These are phyloP conservation scores for Pipa parva DNA, from an alignment of 2,113 vertebrate genomes.

Conservation along the genomic window DNA sequence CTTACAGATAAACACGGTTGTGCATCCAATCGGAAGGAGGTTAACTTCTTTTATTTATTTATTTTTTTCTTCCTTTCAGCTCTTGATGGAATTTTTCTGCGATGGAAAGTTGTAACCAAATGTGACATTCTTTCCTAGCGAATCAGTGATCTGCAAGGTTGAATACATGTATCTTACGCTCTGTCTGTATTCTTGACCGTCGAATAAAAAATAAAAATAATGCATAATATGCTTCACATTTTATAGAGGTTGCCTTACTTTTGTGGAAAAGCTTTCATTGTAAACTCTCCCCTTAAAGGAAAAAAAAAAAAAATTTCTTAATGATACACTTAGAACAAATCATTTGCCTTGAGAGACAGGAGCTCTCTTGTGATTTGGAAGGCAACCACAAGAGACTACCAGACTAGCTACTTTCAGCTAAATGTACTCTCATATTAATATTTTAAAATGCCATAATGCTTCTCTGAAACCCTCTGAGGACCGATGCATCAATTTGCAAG, in stretches of 20 bases:
- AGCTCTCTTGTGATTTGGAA: constrained; percentile 87
- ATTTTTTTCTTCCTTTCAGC: constrained; percentile 52
- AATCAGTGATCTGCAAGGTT: constrained; percentile 71
- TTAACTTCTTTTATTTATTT: constrained; percentile 55
- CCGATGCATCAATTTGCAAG: constrained; percentile 95
- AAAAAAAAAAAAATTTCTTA: constrained; percentile 80
- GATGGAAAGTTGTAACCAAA: constrained; percentile 75
- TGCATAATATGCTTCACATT: constrained; percentile 70
- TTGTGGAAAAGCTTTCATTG: constrained; percentile 68
- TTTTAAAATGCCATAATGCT: constrained; percentile 99
- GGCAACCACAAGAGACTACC: constrained; percentile 87
- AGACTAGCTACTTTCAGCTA: constrained; percentile 89
- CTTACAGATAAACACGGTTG: no score
- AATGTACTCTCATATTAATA: constrained; percentile 99
- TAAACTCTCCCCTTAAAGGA: constrained; percentile 69
- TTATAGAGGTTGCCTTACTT: constrained; percentile 69
- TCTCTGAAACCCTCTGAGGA: constrained; percentile 87
- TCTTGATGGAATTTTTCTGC: constrained; percentile 64
- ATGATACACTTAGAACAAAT: constrained; percentile 96
- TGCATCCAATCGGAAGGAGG: no score
- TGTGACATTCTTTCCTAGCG: constrained; percentile 83
- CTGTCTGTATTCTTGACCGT: constrained; percentile 61
- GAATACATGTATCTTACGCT: constrained; percentile 57
- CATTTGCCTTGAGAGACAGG: constrained; percentile 84
- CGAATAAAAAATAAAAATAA: constrained; percentile 62